Evolutionary conservation across 2,113 vertebrate species (phyloP).

Genomic region (Puma concolor): DNA sequence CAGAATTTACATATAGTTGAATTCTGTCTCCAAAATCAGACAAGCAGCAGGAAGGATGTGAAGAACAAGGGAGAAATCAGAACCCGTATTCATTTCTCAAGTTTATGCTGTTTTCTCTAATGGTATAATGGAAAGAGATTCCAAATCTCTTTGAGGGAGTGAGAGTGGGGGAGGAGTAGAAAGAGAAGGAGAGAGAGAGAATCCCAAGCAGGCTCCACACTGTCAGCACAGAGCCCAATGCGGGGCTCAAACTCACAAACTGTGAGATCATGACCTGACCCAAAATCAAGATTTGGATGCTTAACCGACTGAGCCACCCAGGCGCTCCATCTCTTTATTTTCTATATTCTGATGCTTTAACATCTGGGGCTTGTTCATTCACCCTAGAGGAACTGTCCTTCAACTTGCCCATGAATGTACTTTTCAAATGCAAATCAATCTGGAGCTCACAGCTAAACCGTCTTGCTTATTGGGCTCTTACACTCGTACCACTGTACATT

Average conservation of each 20-base stretch:
- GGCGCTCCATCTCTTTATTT: neutral
- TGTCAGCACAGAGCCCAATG: no score
- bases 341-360: neutral
- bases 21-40: neutral
- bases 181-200: no score
- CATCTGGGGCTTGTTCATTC: neutral
- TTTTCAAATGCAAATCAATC: neutral
- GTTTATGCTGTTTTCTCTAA: neutral
- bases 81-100: neutral
- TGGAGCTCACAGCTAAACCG: neutral
- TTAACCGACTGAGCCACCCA: no score
- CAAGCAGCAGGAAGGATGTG: neutral
- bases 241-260: no score
- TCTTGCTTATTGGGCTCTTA: neutral
- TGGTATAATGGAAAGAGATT: neutral
- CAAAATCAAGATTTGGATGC: no score
- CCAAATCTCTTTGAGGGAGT: neutral
- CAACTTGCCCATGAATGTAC: neutral
- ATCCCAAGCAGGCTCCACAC: no score
- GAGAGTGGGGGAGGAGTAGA: no score
- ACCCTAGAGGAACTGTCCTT: neutral
- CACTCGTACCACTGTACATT: neutral
- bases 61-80: neutral
- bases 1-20: neutral
- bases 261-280: no score